Base-by-base conservation (phyloP, 2,113 vertebrate species). In the Nipponia nippon region DNA sequence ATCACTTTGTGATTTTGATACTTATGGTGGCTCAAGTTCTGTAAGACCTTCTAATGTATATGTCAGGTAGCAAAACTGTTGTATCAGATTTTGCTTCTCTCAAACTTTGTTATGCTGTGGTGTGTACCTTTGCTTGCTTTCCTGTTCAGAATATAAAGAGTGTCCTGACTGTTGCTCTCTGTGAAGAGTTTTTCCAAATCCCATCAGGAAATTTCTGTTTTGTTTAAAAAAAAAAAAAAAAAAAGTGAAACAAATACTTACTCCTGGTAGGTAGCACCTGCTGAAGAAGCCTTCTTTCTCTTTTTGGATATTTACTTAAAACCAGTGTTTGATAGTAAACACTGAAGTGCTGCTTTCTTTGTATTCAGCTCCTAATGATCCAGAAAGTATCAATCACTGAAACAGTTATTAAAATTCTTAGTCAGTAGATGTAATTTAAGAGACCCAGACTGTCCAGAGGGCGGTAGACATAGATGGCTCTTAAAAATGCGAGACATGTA, bases 391-490 rank as follows among this genome's bases (percentile, higher is more conserved):
- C 83, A 83, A 46, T 92, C 61, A 49, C 65, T 87, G 63, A 82
- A 97, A 67, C n/a, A 89, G 46, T 93, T 96, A 87, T 89, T 95
- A 96, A 97, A 95, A 94, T 94, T 97, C 84, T 90, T 59, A 91
- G 52, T 72, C 69, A 90, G 85, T 82, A 92, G 93, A 79, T 93
- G n/a, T 75, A 96, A 89, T 96, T 95, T 92, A 88, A 83, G 16
- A 87, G 83, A 85, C 29, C 19, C 53, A 82, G 86, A 84, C 52
- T 87, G 69, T 71, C 87, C 88, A 65, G 73, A 92, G 52, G 87
- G 81, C 52, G 63, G 50, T 36, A 95, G 86, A 95, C 72, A 38
- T 10, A 83, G 67, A 75, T 86, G 2, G 11, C 69, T 79, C 22
- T 95, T 93, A 91, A 86, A 96, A 95, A 93, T 77, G 16, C 61